phyloP scores from a whole-genome alignment of 2,797 vertebrate species.

The Enteromius afrohamiltoni region DNA sequence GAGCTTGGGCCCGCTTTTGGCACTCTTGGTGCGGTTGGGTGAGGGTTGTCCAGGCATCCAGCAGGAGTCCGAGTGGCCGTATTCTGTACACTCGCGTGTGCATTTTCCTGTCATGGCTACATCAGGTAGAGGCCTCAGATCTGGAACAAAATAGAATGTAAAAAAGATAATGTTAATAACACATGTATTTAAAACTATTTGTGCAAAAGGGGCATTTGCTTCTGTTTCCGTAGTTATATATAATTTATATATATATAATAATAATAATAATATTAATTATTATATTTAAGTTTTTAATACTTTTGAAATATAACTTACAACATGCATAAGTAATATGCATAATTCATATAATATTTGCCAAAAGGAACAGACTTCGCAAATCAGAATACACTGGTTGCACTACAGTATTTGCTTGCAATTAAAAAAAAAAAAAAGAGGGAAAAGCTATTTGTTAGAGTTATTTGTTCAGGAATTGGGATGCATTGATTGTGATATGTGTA shows the following conservation, averaged over 20 bases:
- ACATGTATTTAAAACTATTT: background rate
- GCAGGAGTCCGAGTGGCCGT: conserved; percentile 97
- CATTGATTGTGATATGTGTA: background rate
- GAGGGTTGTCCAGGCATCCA: conserved; percentile 99
- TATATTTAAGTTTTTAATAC: background rate
- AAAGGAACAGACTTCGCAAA: background rate
- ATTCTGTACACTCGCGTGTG: conserved; percentile 96
- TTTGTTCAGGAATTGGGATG: background rate
- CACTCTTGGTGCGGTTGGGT: conserved; percentile 84
- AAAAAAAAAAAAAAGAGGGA: background rate
- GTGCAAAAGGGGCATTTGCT: background rate
- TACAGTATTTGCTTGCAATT: background rate
- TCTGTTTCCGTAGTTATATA: background rate
- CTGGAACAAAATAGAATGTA: conserved; percentile 67
- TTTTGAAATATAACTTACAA: background rate
- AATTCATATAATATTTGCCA: background rate
- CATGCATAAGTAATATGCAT: background rate
- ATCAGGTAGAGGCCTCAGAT: conserved; percentile 94
- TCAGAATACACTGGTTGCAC: background rate
- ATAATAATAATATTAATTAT: too few relatives aligned
- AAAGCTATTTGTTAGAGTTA: background rate
- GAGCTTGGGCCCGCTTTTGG: conserved; percentile 91
- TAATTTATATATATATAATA: too few relatives aligned
- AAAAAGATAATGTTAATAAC: background rate
- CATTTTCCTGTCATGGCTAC: conserved; percentile 99